Conservation (phyloP, 2,113 vertebrate species). For the Cryptomyrus ogoouensis region DNA sequence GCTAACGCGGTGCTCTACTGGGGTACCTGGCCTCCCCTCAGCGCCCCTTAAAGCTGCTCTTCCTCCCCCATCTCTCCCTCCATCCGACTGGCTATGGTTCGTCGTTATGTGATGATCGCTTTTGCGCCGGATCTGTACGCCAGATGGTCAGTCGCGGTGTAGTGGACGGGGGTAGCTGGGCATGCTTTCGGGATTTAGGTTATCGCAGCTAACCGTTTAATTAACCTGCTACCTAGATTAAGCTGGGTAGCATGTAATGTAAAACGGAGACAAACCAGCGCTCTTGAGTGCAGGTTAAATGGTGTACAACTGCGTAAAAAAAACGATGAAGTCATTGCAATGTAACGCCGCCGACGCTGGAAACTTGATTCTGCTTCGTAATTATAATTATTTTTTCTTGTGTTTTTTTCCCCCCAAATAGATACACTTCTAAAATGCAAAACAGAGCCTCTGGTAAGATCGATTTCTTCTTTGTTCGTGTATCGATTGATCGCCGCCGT, state of each 20-base stretch:
- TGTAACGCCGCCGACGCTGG: background rate
- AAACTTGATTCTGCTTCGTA: background rate
- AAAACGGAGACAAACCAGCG: background rate
- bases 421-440: conserved; percentile 71
- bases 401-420: conserved; percentile 22
- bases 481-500: background rate
- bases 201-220: background rate
- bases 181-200: background rate
- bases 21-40: background rate
- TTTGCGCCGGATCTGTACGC: background rate
- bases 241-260: background rate
- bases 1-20: background rate
- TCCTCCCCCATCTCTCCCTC: background rate
- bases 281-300: background rate
- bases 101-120: background rate
- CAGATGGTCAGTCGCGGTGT: background rate
- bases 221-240: background rate
- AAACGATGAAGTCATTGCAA: background rate
- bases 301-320: background rate
- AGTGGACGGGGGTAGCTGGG: background rate
- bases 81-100: background rate
- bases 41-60: background rate
- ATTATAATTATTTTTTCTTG: background rate
- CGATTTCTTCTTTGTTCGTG: background rate
- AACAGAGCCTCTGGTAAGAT: conserved; percentile 67